These are phyloP conservation scores for Leucozona laternaria DNA, from an alignment of 2,888 invertebrate genomes.

Conservation along the genomic window DNA sequence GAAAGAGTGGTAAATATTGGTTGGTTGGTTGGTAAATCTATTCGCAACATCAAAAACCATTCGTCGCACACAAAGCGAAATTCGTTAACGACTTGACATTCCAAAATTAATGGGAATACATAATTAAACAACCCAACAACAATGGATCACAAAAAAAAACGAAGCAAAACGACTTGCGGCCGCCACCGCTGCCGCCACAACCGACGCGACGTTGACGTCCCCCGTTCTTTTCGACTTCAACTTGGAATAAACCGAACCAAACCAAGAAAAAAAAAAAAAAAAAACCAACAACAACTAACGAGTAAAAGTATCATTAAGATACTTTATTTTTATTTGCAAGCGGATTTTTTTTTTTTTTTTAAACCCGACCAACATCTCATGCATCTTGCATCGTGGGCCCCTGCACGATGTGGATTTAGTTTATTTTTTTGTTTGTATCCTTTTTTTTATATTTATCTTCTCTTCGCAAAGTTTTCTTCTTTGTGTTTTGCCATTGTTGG, in stretches of 20 bases:
- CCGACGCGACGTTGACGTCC: background rate
- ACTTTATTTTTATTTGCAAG: conserved; percentile 74
- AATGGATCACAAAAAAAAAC: conserved; percentile 73
- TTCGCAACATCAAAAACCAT: conserved; percentile 45
- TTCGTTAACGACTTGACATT: conserved; percentile 80
- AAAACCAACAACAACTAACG: conserved; percentile 72
- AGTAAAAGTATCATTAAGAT: conserved; percentile 74
- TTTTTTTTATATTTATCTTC: conserved; percentile 21
- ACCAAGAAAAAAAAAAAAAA: too few relatives aligned
- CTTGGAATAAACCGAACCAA: conserved; percentile 16
- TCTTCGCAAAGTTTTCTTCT: conserved; percentile 51
- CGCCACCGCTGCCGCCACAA: conserved; percentile 9
- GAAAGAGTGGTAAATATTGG: background rate
- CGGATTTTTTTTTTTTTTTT: conserved; percentile 38
- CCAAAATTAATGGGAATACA: conserved; percentile 83
- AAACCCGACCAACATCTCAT: conserved; percentile 55
- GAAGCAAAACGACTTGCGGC: conserved; percentile 61
- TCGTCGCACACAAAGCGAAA: conserved; percentile 65
- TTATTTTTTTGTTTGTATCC: conserved; percentile 33
- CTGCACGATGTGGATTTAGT: conserved; percentile 67
- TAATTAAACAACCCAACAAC: conserved; percentile 81
- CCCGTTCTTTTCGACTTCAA: background rate
- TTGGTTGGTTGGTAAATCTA: conserved; percentile 43
- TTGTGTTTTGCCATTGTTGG: conserved; percentile 65
- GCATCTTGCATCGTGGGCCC: conserved; percentile 74